A percentile compares a stretch with the other conserved stretches of the same genome.
These are phyloP conservation scores for Mantis religiosa DNA, from an alignment of 2,888 invertebrate genomes.

Conservation along the genomic window DNA sequence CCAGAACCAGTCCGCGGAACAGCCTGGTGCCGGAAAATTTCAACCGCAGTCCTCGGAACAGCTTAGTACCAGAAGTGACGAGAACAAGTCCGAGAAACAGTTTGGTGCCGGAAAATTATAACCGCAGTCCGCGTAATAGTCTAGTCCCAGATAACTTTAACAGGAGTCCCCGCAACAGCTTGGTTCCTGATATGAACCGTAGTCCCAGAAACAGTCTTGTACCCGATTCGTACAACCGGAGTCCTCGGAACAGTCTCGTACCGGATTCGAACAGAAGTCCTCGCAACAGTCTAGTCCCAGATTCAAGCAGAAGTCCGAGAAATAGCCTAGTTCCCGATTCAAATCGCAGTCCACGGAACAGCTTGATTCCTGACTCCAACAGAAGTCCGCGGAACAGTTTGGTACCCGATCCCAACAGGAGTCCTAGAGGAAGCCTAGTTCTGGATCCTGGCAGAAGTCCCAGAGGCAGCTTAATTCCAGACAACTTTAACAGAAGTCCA, in stretches of 20 bases:
- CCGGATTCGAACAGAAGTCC: conserved; percentile 54
- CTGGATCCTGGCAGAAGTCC: conserved; percentile 53
- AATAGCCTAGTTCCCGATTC: conserved; percentile 61
- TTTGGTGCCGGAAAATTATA: conserved; percentile 39
- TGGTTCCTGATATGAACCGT: conserved; percentile 54
- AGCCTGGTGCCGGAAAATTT: conserved; percentile 56
- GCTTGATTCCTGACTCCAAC: conserved; percentile 49
- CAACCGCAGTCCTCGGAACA: conserved; percentile 51
- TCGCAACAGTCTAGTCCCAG: conserved; percentile 42
- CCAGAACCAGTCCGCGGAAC: conserved; percentile 52
- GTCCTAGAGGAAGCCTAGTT: conserved; percentile 52
- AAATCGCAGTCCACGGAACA: conserved; percentile 55
- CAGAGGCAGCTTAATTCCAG: conserved; percentile 59
- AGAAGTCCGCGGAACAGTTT: conserved; percentile 61
- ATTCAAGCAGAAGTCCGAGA: conserved; percentile 50
- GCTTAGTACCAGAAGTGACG: conserved; percentile 51
- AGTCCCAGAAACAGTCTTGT: conserved; percentile 62
- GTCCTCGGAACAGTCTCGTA: conserved; percentile 54
- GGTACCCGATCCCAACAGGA: conserved; percentile 54
- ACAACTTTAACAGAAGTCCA: conserved; percentile 54
- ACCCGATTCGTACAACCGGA: conserved; percentile 54
- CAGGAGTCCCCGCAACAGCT: conserved; percentile 52
- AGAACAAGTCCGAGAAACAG: conserved; percentile 18
- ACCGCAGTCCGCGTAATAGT: conserved; percentile 47
- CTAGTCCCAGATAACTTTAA: conserved; percentile 50